phyloP scores from a whole-genome alignment of 2,888 invertebrate genomes.

The Mesoligia furuncula region DNA sequence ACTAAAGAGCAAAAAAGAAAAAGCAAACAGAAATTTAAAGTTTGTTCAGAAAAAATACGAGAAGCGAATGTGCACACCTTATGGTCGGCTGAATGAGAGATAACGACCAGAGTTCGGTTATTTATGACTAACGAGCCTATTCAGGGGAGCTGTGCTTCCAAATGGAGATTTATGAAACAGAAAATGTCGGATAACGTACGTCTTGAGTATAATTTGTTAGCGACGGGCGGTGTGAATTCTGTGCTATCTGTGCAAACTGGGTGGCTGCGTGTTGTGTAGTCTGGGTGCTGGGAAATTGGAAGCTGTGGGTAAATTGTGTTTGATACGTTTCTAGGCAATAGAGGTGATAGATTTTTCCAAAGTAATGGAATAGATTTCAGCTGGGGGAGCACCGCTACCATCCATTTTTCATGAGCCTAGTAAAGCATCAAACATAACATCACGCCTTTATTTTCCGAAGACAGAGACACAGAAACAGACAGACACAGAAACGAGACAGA shows the following conservation, averaged over 20 bases:
- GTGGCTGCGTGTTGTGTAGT: constrained; percentile 27
- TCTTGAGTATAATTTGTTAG: constrained; percentile 83
- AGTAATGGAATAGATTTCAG: not conserved
- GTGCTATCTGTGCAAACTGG: constrained; percentile 59
- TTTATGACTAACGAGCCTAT: constrained; percentile 90
- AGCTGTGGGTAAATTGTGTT: not conserved
- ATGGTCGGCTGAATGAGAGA: constrained; percentile 84
- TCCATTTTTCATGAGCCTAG: not conserved
- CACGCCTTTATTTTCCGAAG: too few relatives aligned
- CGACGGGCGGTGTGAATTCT: constrained; percentile 63
- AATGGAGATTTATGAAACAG: constrained; percentile 89
- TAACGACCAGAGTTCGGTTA: constrained; percentile 89
- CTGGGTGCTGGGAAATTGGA: constrained; percentile 20
- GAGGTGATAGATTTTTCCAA: not conserved
- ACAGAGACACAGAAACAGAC: too few relatives aligned
- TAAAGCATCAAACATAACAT: not conserved
- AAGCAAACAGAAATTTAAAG: constrained; percentile 74
- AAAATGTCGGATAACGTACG: constrained; percentile 85
- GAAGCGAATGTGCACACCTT: constrained; percentile 73
- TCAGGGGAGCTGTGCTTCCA: constrained; percentile 82
- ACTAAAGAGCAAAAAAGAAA: constrained; percentile 61
- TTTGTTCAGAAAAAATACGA: constrained; percentile 66
- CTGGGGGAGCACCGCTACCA: not conserved
- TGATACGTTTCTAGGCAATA: not conserved
- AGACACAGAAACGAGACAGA: not conserved